phyloP scores from a whole-genome alignment of 2,888 invertebrate genomes.

The Pomacea canaliculata region DNA sequence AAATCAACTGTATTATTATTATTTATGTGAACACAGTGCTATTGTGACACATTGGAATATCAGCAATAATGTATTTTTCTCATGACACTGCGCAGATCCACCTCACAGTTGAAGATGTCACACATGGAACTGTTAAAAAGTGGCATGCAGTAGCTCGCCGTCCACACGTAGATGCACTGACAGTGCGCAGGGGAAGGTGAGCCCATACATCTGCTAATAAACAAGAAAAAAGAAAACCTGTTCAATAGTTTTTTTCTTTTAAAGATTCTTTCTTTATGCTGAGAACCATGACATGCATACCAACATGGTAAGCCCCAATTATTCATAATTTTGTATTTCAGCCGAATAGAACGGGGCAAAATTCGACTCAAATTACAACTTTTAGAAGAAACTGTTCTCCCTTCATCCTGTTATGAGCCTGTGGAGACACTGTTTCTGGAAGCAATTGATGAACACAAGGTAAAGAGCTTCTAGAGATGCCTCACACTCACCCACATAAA shows the following conservation, averaged over 20 bases:
- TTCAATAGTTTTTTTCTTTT: too few species aligned
- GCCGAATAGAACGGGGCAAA: constrained; percentile 44
- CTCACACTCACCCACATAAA: too few species aligned
- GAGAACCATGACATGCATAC: too few species aligned
- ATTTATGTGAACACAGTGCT: too few species aligned
- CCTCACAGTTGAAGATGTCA: constrained; percentile 34
- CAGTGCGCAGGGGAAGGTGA: constrained; percentile 36
- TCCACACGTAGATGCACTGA: constrained; percentile 32
- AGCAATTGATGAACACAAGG: constrained; percentile 41
- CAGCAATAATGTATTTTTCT: too few species aligned
- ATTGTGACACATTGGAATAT: too few species aligned
- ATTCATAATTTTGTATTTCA: constrained; percentile 13
- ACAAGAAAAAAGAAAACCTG: too few species aligned
- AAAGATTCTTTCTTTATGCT: too few species aligned
- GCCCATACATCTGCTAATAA: background rate
- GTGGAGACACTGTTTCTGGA: constrained; percentile 44
- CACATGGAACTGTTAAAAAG: constrained; percentile 39
- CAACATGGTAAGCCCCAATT: background rate
- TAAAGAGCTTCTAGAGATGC: background rate
- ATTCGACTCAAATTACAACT: constrained; percentile 46
- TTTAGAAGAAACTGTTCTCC: constrained; percentile 49
- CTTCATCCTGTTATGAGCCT: constrained; percentile 47
- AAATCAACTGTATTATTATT: too few species aligned
- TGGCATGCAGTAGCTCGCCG: constrained; percentile 49
- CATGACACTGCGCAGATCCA: constrained; percentile 26